Base-by-base conservation (phyloP, 1,140 invertebrate species). In the Leptoteleia sp. region DNA sequence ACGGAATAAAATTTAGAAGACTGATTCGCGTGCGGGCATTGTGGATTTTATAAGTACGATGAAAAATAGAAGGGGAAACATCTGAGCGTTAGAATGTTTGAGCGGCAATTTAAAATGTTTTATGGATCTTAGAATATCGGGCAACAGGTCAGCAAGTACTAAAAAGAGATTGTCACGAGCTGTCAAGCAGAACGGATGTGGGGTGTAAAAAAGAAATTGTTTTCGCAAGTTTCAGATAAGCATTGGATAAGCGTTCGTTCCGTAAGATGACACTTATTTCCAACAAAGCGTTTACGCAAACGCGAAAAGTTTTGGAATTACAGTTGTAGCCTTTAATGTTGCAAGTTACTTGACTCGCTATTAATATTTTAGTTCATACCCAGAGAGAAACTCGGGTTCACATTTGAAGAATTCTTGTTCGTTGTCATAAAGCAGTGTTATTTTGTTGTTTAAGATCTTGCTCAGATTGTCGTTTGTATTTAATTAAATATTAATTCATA, bases 61-160 rank as follows among this genome's bases (percentile, higher is more conserved):
- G 19, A 22, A 25, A 29, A 47, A 47, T 47, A 17, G 29, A 29
- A 25, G 43, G 15, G n/a, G 19, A 12, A 47, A 15, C n/a, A 15
- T 15, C n/a, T n/a, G n/a, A n/a, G 45, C 7, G 19, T 48, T 48
- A 17, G 45, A 48, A 48, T 48, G 27, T 48, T 48, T 48, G 45
- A 48, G 11, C 45, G 4, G n/a, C 25, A 9, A 13, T 17, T 48
- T 15, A 8, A 15, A 16, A 16, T 31, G 29, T 31, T 31, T 48
- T 48, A 48, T 48, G 13, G 45, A 33, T 48, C 9, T 27, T 7
- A 9, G 13, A 25, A 17, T 48, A 48, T 48, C 45, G n/a, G 27
- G 15, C 27, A 48, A 48, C 45, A 31, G 45, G 45, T 48, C 45
- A 48, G 27, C 45, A 16, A 7, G 27, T n/a, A 31, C 29, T 33